A percentile compares a stretch with the other conserved stretches of the same genome.
Evolutionary conservation across 2,888 invertebrate species (phyloP).

Genomic region (Lasioglossum zephyrum): DNA sequence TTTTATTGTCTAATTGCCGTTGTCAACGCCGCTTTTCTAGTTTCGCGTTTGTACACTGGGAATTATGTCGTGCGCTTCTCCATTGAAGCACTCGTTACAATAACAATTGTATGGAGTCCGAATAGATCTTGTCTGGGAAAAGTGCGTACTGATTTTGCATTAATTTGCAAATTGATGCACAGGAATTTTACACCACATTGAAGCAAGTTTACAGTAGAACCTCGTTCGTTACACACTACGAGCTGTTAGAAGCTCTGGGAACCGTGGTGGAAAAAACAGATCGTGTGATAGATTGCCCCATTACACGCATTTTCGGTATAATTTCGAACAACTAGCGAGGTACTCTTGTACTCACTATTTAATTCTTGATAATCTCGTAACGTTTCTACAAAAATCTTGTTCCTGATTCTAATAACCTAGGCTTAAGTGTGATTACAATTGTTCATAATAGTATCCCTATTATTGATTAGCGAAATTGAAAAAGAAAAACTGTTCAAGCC

Average conservation of each 20-base stretch:
- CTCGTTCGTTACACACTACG: neutral
- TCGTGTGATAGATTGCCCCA: too few relatives aligned
- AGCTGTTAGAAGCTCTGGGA: too few relatives aligned
- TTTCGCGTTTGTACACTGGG: neutral
- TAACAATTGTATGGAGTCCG: neutral
- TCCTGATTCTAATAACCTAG: neutral
- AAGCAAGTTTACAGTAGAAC: neutral
- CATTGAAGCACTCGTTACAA: neutral
- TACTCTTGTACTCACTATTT: neutral
- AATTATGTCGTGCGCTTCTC: neutral
- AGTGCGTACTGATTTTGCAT: neutral
- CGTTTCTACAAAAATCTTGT: neutral
- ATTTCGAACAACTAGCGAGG: too few relatives aligned
- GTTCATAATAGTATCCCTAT: neutral
- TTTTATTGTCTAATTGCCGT: neutral
- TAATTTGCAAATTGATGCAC: neutral
- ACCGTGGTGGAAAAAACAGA: too few relatives aligned
- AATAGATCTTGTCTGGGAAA: neutral
- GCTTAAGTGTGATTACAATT: neutral
- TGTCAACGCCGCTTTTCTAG: neutral
- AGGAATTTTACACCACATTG: neutral
- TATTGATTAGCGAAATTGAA: too few relatives aligned
- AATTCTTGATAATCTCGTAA: neutral
- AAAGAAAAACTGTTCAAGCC: neutral
- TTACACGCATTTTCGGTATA: too few relatives aligned